These are phyloP conservation scores for Eupithecia subfuscata DNA, from an alignment of 2,888 invertebrate species.

Conservation along the genomic window DNA sequence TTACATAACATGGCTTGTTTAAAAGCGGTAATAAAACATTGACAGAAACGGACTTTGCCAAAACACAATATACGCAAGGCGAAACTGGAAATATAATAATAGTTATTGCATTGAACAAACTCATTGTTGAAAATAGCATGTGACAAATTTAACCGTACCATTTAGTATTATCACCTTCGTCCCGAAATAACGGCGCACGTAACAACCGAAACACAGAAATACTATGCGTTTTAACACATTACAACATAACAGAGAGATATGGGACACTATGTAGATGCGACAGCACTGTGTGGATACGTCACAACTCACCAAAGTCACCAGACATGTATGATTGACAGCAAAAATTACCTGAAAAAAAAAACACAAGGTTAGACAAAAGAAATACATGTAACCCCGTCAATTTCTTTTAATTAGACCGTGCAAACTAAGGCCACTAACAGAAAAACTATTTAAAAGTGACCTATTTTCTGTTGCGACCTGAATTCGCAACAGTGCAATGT, in stretches of 20 bases:
- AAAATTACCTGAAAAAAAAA: slow-evolving; percentile 73
- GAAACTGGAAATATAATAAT: slow-evolving; percentile 39
- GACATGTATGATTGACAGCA: slow-evolving; percentile 47
- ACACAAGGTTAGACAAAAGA: slow-evolving; percentile 58
- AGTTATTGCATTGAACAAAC: slow-evolving; percentile 69
- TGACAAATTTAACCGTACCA: slow-evolving; percentile 73
- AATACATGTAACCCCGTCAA: slow-evolving; percentile 56
- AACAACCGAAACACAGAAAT: slow-evolving; percentile 60
- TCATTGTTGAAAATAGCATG: slow-evolving; percentile 71
- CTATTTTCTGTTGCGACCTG: slow-evolving; percentile 74
- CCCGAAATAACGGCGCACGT: slow-evolving; percentile 71
- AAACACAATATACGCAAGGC: slow-evolving; percentile 21
- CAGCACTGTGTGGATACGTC: slow-evolving; percentile 36
- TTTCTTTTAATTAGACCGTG: slow-evolving; percentile 76
- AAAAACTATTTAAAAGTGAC: slow-evolving; percentile 75
- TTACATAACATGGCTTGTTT: not conserved
- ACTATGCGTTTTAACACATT: slow-evolving; percentile 64
- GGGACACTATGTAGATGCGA: slow-evolving; percentile 49
- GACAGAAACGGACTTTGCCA: slow-evolving; percentile 19
- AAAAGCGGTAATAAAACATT: slow-evolving; percentile 6
- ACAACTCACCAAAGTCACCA: slow-evolving; percentile 43
- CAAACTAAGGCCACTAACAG: slow-evolving; percentile 72
- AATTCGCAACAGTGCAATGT: slow-evolving; percentile 73
- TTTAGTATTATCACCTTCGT: slow-evolving; percentile 78
- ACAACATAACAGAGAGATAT: slow-evolving; percentile 63